phyloP scores from a whole-genome alignment of 2,888 invertebrate genomes.

The Pseudococcus jackbeardsleyi region DNA sequence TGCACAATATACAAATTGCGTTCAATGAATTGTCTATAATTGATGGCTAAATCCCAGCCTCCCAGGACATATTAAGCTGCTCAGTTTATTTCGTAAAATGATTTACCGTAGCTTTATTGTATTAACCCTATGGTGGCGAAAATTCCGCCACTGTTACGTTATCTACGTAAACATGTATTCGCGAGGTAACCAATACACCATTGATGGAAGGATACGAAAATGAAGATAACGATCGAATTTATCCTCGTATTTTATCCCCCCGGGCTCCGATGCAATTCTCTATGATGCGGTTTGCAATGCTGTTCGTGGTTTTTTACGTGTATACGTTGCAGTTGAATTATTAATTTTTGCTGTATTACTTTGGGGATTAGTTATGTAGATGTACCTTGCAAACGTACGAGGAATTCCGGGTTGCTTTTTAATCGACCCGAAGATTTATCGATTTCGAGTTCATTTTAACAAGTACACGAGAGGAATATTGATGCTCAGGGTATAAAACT shows the following conservation, averaged over 20 bases:
- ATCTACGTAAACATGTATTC: neutral
- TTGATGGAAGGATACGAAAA: neutral
- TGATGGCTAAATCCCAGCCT: slow-evolving; percentile 37
- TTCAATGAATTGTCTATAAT: slow-evolving; percentile 35
- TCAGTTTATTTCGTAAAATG: slow-evolving; percentile 6
- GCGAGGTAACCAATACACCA: neutral
- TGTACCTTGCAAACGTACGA: neutral
- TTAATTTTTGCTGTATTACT: neutral
- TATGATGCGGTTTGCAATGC: neutral
- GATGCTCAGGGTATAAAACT: neutral
- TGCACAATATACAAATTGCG: slow-evolving; percentile 17
- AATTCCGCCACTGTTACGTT: neutral
- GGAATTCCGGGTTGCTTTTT: neutral
- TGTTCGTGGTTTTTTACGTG: slow-evolving; percentile 3
- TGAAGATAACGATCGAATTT: slow-evolving; percentile 9
- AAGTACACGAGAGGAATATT: neutral
- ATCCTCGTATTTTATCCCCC: neutral
- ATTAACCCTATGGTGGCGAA: neutral
- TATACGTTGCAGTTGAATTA: neutral
- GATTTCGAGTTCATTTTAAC: neutral
- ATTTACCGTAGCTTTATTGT: slow-evolving; percentile 12
- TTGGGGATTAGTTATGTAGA: neutral
- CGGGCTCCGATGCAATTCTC: neutral
- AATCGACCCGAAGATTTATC: neutral
- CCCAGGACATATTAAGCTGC: slow-evolving; percentile 32